Evolutionary conservation across 2,113 vertebrate species (phyloP), one percentile per base, ranked within the genome.

Genomic region (Cnemophilus loriae): DNA sequence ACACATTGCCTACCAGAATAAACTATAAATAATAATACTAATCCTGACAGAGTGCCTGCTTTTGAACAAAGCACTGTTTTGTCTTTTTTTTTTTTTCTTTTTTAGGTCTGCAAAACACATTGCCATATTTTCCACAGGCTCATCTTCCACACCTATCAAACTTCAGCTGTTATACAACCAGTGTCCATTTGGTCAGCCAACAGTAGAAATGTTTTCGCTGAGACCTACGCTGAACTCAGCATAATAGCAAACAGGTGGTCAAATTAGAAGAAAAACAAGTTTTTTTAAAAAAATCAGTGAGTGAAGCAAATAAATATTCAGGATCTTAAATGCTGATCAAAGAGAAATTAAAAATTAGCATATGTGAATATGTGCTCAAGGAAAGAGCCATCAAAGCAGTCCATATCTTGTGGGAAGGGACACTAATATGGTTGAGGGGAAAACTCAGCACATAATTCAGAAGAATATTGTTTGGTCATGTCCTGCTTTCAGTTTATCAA

Each of bases 181-280:
- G 52, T 68, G 83, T 92, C 88, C 92, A 92, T 90, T 96, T 96
- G 90, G 95, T 95, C 92, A 96, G 95, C 92, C 96, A 97, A 92
- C 90, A 96, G 79, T 80, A 96, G 87, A 96, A 95, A 94, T 96
- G 63, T 94, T 97, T 97, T 94, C 1, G 3, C 44, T 94, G 87
- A 95, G 95, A 95, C 87, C 94, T 96, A 50, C 78, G n/a, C 67
- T 83, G 92, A 96, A 93, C 82, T 94, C 75, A 63, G 76, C 35
- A 49, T 93, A 95, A 96, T 88, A 92, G 82, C 93, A 96, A 96
- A 86, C 93, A 96, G 89, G 89, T 96, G 94, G 67, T 87, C 67
- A 93, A 73, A 91, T 70, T 67, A 83, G 59, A 73, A 93, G 82
- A 59, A 94, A 96, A 96, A 91, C 61, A 86, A 80, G 26, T 55